A percentile compares a stretch with the other conserved stretches of the same genome.
phyloP scores from a whole-genome alignment of 1,140 invertebrate species.

The Melanaphis sacchari region DNA sequence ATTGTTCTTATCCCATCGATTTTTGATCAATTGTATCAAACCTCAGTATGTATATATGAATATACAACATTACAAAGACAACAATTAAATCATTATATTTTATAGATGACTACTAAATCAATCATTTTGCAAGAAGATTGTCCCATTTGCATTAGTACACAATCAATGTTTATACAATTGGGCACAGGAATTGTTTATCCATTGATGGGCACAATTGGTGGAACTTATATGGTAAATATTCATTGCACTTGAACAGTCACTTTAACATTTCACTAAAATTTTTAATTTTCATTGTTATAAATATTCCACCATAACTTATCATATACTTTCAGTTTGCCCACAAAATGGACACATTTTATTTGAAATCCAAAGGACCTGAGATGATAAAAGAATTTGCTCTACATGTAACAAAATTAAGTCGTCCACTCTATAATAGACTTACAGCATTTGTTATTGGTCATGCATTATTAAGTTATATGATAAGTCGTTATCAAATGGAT shows the following conservation, averaged over 20 bases:
- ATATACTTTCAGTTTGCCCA: constrained; percentile 39
- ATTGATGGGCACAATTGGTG: constrained; percentile 21
- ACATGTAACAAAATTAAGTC: background rate
- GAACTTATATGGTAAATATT: constrained; percentile 52
- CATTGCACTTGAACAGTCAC: background rate
- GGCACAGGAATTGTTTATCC: constrained; percentile 51
- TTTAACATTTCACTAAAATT: background rate
- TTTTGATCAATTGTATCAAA: constrained; percentile 34
- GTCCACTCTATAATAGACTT: constrained; percentile 42
- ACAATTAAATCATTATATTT: background rate
- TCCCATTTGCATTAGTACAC: constrained; percentile 35
- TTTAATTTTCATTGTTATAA: background rate
- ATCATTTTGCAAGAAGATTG: constrained; percentile 58
- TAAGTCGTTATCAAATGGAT: constrained; percentile 39
- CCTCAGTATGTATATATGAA: background rate
- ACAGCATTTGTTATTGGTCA: constrained; percentile 40
- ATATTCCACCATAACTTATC: background rate
- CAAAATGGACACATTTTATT: constrained; percentile 5
- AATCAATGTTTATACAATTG: constrained; percentile 41
- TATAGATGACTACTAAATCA: constrained; percentile 41
- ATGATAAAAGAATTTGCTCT: background rate
- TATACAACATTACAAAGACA: background rate
- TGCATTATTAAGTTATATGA: constrained; percentile 25
- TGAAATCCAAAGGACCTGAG: background rate
- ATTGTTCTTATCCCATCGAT: constrained; percentile 37